Percentiles rank a stretch among this genome's conserved stretches.
phyloP scores from a whole-genome alignment of 1,140 invertebrate species.

The Lasioglossum baleicum region DNA sequence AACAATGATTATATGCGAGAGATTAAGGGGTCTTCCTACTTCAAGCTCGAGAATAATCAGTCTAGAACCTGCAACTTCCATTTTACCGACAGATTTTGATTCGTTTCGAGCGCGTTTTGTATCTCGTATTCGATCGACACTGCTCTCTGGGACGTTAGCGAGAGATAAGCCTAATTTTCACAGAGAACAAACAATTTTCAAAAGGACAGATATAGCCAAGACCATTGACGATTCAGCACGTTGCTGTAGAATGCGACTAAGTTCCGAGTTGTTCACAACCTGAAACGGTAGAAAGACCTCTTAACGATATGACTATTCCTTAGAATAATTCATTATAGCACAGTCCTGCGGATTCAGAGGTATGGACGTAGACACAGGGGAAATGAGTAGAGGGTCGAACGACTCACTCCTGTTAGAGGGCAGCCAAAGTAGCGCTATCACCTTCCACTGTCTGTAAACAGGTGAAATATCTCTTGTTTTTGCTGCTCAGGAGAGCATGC shows the following conservation, averaged over 20 bases:
- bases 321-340: slow-evolving; percentile 64
- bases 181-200: no score
- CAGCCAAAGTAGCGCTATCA: slow-evolving; percentile 78
- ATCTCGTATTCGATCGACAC: no score
- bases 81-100: no score
- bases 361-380: slow-evolving; percentile 71
- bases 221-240: no score
- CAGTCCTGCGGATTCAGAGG: slow-evolving; percentile 64
- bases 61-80: no score
- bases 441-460: slow-evolving; percentile 79
- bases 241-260: no score
- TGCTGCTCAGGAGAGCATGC: slow-evolving; percentile 73
- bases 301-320: slow-evolving; percentile 55
- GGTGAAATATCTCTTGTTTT: slow-evolving; percentile 74
- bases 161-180: no score
- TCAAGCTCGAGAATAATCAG: background rate
- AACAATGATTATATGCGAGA: slow-evolving; percentile 59
- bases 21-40: slow-evolving; percentile 15
- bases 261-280: background rate
- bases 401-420: slow-evolving; percentile 79
- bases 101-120: no score
- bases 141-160: no score
- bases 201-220: no score
- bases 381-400: slow-evolving; percentile 71
- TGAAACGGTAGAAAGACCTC: background rate